Evolutionary conservation across 1,140 invertebrate species (phyloP).

Genomic region (Diorhabda carinulata): DNA sequence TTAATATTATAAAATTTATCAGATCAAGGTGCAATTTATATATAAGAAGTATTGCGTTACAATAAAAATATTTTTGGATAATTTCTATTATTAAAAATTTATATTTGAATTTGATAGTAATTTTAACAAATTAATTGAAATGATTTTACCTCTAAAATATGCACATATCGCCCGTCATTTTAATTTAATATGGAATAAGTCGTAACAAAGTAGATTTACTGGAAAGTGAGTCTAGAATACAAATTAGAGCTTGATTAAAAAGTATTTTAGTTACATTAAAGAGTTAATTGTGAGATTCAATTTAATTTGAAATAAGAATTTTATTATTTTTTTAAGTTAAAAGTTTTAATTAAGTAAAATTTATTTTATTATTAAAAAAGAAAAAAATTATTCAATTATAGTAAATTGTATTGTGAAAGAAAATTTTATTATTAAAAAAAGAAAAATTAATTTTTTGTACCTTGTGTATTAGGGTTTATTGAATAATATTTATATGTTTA

Average conservation of each 20-base stretch:
- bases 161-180: slow-evolving; percentile 68
- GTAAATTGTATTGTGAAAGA: no score
- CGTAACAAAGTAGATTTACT: slow-evolving; percentile 71
- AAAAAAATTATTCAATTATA: slow-evolving; percentile 47
- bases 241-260: slow-evolving; percentile 50
- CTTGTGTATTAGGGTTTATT: no score
- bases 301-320: no score
- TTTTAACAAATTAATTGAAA: slow-evolving; percentile 45
- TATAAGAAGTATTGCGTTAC: slow-evolving; percentile 53
- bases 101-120: slow-evolving; percentile 54
- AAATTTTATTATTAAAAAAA: no score
- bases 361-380: slow-evolving; percentile 48
- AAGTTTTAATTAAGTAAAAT: no score
- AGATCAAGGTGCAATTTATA: slow-evolving; percentile 59
- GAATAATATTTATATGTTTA: slow-evolving; percentile 40
- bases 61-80: slow-evolving; percentile 47
- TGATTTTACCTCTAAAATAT: slow-evolving; percentile 52
- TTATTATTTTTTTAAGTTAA: no score
- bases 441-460: no score
- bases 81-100: slow-evolving; percentile 43
- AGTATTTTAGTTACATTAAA: slow-evolving; percentile 53
- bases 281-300: slow-evolving; percentile 49
- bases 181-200: slow-evolving; percentile 62
- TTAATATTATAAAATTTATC: slow-evolving; percentile 49
- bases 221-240: slow-evolving; percentile 60